Conservation (phyloP, 2,888 invertebrate genomes). For the Melieria picta region DNA sequence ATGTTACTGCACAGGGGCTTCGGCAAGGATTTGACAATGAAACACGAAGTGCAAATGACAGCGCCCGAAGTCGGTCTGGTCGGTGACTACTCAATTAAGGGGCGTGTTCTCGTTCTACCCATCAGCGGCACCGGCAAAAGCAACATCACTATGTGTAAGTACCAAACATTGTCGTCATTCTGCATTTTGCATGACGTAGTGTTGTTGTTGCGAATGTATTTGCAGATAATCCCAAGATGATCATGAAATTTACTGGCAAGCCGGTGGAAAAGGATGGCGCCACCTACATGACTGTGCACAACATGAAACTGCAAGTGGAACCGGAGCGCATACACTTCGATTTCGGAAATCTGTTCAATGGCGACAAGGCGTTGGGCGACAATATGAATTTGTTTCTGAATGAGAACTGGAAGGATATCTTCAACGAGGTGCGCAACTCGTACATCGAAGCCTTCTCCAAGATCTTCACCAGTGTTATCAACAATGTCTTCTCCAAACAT, state of each 20-base stretch:
- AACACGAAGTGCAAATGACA: constrained; percentile 43
- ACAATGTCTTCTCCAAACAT: constrained; percentile 60
- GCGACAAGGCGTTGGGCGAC: constrained; percentile 65
- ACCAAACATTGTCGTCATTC: background rate
- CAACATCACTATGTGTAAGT: constrained; percentile 49
- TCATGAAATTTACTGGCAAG: constrained; percentile 39
- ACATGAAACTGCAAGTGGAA: constrained; percentile 36
- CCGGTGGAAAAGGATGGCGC: constrained; percentile 41
- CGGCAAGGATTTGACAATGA: constrained; percentile 44
- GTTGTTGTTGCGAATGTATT: constrained; percentile 48
- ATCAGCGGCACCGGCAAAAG: constrained; percentile 56
- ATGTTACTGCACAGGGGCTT: constrained; percentile 47
- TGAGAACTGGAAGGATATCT: constrained; percentile 65
- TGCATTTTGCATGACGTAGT: background rate
- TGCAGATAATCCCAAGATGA: constrained; percentile 42
- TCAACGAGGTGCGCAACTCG: constrained; percentile 40
- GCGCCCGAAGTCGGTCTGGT: constrained; percentile 35
- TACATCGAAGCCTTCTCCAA: constrained; percentile 52
- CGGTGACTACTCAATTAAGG: constrained; percentile 56
- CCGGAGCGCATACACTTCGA: constrained; percentile 46
- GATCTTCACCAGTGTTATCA: constrained; percentile 57
- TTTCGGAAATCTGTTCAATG: constrained; percentile 65
- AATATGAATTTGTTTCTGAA: constrained; percentile 67
- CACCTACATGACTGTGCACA: constrained; percentile 43
- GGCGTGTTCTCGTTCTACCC: constrained; percentile 59